Evolutionary conservation across 2,113 vertebrate genomes (phyloP).

Genomic region (Sander vitreus): DNA sequence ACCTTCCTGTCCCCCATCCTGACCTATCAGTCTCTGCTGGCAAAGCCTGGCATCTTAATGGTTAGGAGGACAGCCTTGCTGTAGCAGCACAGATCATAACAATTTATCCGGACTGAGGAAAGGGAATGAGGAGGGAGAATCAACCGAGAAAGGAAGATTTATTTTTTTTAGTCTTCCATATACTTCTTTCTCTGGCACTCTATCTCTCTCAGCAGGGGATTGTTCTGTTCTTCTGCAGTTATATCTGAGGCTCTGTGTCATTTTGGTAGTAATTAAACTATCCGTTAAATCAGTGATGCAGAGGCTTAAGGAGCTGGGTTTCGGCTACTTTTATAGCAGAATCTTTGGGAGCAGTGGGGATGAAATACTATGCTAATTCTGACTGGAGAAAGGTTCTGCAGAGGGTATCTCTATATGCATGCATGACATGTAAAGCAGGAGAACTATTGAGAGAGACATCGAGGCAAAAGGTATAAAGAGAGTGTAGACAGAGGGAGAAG

Average conservation of each 20-base stretch:
- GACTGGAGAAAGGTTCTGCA: constrained; percentile 25
- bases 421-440: constrained; percentile 7
- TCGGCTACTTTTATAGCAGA: constrained; percentile 24
- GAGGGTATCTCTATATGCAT: constrained; percentile 17
- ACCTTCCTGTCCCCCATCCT: background rate
- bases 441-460: constrained; percentile 3
- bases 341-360: constrained; percentile 18
- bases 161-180: constrained; percentile 4
- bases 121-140: constrained; percentile 15
- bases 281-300: constrained; percentile 47
- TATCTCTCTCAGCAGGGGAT: constrained; percentile 35
- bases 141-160: constrained; percentile 17
- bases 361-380: constrained; percentile 33
- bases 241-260: constrained; percentile 30
- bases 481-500: background rate
- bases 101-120: constrained; percentile 60
- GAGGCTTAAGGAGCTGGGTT: constrained; percentile 1
- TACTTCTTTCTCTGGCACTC: constrained; percentile 2
- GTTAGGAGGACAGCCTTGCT: constrained; percentile 48
- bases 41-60: constrained; percentile 9
- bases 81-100: constrained; percentile 60
- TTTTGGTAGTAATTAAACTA: constrained; percentile 65
- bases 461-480: constrained; percentile 15
- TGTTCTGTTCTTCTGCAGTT: constrained; percentile 47
- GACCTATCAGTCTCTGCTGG: background rate